phyloP scores from a whole-genome alignment of 1,140 invertebrate genomes.

The Drosophila orena region DNA sequence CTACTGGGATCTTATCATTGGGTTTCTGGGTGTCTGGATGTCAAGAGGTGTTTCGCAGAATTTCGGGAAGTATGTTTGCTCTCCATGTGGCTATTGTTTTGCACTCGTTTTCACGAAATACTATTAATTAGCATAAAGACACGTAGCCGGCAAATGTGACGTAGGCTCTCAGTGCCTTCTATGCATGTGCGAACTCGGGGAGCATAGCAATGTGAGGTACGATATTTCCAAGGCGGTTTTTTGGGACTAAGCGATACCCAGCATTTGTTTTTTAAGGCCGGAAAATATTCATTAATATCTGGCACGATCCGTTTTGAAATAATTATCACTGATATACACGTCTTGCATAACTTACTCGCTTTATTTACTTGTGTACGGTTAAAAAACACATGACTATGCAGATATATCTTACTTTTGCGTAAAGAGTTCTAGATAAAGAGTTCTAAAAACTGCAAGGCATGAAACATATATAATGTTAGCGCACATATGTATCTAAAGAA shows the following conservation, averaged over 20 bases:
- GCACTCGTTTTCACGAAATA: constrained; percentile 22
- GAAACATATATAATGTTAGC: no score
- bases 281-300: not conserved
- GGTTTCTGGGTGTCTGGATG: not conserved
- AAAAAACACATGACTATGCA: no score
- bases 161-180: constrained; percentile 40
- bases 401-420: no score
- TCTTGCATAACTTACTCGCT: not conserved
- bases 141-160: constrained; percentile 69
- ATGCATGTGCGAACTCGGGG: no score
- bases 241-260: constrained; percentile 1
- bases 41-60: constrained; percentile 12
- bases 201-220: no score
- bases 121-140: constrained; percentile 64
- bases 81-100: constrained; percentile 11
- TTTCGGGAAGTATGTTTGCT: constrained; percentile 29
- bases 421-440: no score
- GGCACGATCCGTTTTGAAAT: no score
- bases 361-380: no score
- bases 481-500: not conserved
- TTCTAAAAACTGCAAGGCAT: no score
- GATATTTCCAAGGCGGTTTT: not conserved
- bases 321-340: not conserved
- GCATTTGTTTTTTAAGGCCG: not conserved
- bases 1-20: constrained; percentile 16